Evolutionary conservation across 2,888 invertebrate genomes (phyloP).

Genomic region (Octodonta nipae): DNA sequence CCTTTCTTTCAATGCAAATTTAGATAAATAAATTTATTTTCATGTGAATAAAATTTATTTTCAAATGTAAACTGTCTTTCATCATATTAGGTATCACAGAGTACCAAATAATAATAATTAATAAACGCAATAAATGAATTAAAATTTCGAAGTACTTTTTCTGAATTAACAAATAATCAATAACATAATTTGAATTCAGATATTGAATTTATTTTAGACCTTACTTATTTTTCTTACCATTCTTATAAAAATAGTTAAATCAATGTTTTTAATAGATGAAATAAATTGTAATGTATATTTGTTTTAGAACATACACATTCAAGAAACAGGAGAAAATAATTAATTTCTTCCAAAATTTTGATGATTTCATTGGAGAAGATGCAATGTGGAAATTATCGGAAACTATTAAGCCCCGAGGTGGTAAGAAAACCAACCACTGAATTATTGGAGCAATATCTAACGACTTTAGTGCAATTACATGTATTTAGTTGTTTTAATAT

Average conservation of each 20-base stretch:
- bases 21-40: too few species aligned
- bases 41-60: too few species aligned
- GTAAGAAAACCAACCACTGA: conserved; percentile 37
- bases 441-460: conserved; percentile 14
- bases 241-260: conserved; percentile 5
- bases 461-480: conserved; percentile 18
- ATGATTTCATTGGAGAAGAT: conserved; percentile 89
- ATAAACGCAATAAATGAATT: too few species aligned
- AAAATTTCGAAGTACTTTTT: too few species aligned
- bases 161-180: too few species aligned
- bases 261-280: conserved; percentile 4
- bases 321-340: conserved; percentile 88
- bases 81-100: too few species aligned
- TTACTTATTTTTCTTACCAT: conserved; percentile 1
- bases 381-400: conserved; percentile 98
- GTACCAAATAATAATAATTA: too few species aligned
- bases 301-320: conserved; percentile 74
- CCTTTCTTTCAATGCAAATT: too few species aligned
- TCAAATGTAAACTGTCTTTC: too few species aligned
- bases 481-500: conserved; percentile 8
- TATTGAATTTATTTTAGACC: background rate
- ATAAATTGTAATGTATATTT: conserved; percentile 8
- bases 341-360: conserved; percentile 91
- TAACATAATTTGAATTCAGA: too few species aligned
- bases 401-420: conserved; percentile 81